Evolutionary conservation across 2,888 invertebrate genomes (phyloP).

Genomic region (Dysmachus trigonus): DNA sequence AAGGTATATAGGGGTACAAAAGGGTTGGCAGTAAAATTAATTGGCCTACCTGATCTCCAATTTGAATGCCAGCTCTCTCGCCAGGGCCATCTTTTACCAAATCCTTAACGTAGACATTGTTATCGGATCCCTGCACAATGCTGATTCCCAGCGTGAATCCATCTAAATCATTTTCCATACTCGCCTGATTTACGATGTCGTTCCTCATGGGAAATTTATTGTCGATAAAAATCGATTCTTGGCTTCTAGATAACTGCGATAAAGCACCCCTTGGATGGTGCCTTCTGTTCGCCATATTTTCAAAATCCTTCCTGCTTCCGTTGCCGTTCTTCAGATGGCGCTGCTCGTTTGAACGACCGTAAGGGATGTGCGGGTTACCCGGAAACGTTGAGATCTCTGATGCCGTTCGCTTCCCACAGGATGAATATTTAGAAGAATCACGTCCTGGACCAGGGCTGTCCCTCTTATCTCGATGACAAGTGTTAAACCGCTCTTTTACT

Average conservation of each 20-base stretch:
- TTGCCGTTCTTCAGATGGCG: background rate
- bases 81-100: conserved; percentile 52
- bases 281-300: conserved; percentile 40
- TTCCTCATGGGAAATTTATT: conserved; percentile 47
- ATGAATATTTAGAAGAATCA: conserved; percentile 32
- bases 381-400: background rate
- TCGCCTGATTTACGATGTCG: conserved; percentile 30
- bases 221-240: conserved; percentile 49
- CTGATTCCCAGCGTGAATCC: conserved; percentile 52
- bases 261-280: conserved; percentile 30
- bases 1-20: background rate
- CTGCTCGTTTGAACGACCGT: background rate
- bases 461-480: background rate
- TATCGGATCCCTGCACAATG: conserved; percentile 52
- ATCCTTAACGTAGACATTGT: conserved; percentile 53
- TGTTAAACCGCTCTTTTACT: conserved; percentile 48
- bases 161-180: conserved; percentile 44
- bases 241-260: conserved; percentile 46
- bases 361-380: background rate
- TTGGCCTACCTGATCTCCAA: conserved; percentile 51
- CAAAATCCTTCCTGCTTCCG: conserved; percentile 8
- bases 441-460: background rate
- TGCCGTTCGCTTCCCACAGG: background rate
- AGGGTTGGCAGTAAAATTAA: conserved; percentile 19
- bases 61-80: conserved; percentile 50